Base-by-base conservation (phyloP, 1,140 invertebrate species). In the Hycleus phaleratus region DNA sequence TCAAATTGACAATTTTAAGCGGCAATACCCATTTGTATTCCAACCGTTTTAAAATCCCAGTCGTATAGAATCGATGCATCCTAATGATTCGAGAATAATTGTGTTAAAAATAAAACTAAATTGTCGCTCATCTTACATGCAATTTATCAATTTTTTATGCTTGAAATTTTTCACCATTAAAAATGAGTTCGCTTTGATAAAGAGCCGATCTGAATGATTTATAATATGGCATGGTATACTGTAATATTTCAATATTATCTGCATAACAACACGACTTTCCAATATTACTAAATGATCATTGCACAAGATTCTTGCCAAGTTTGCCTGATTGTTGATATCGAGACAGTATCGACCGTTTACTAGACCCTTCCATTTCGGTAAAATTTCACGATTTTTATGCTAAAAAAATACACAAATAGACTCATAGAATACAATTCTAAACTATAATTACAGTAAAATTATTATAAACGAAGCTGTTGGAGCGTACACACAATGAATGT, bases 391-490 rank as follows among this genome's bases (percentile, higher is more conserved):
- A 46, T 65, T 58, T 10, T 26, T n/a, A 43, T 68, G 52, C 67
- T 69, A 26, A 39, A 39, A 39, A 39, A 39, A 39, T 7, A 2
- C 1, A 39, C 38, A 10, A 39, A 39, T 39, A 39, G 38, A 10
- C 38, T 10, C 2, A 39, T 7, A 2, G 6, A 39, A 39, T 39
- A 39, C 38, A 10, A 7, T 26, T 10, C n/a, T 39, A 39, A 49
- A 46, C 3, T 24, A 8, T 7, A 57, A 60, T 60, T 62, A 71
- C 69, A 38, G 67, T 60, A 42, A 71, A 70, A 60, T 63, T 64
- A 49, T 71, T 68, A 48, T 68, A 71, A 10, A 72, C 68, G 44
- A 71, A 71, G n/a, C 69, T 69, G 12, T 64, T 64, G 18, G 59
- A 68, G 24, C 70, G 62, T 11, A 72, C 6, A 54, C 70, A 72